A percentile compares a stretch with the other conserved stretches of the same genome.
These are phyloP conservation scores for Littorina saxatilis DNA, from an alignment of 1,140 invertebrate species.

Conservation along the genomic window DNA sequence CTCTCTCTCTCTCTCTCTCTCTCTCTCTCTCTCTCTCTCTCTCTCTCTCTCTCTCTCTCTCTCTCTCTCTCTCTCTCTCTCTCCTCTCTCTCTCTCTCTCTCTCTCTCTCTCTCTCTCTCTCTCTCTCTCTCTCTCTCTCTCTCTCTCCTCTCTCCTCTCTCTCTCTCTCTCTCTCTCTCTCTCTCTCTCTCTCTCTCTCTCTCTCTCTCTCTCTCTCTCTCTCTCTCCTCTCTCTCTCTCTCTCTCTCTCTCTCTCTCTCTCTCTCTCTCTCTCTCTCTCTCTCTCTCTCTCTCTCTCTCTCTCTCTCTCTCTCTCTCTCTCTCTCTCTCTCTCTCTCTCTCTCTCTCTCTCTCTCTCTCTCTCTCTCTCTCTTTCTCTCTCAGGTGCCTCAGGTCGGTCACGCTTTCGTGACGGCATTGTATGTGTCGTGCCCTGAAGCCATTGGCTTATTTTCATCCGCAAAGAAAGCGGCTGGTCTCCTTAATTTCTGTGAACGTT, in stretches of 20 bases:
- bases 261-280: background rate
- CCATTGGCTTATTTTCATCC: no score
- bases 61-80: slow-evolving; percentile 5
- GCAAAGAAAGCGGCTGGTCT: no score
- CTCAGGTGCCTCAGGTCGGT: no score
- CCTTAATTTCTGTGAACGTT: no score
- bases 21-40: background rate
- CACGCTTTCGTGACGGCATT: no score
- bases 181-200: no score
- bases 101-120: background rate
- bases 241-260: background rate
- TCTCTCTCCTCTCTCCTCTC: no score
- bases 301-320: background rate
- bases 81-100: background rate
- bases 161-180: no score
- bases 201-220: background rate
- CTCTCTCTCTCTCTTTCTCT: background rate
- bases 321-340: slow-evolving; percentile 9
- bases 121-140: background rate
- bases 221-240: background rate
- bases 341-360: slow-evolving; percentile 11
- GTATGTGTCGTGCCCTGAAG: no score
- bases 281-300: slow-evolving; percentile 1
- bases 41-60: background rate
- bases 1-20: slow-evolving; percentile 1